Evolutionary conservation across 2,797 vertebrate species (phyloP).

Genomic region (Protosalanx chinensis): DNA sequence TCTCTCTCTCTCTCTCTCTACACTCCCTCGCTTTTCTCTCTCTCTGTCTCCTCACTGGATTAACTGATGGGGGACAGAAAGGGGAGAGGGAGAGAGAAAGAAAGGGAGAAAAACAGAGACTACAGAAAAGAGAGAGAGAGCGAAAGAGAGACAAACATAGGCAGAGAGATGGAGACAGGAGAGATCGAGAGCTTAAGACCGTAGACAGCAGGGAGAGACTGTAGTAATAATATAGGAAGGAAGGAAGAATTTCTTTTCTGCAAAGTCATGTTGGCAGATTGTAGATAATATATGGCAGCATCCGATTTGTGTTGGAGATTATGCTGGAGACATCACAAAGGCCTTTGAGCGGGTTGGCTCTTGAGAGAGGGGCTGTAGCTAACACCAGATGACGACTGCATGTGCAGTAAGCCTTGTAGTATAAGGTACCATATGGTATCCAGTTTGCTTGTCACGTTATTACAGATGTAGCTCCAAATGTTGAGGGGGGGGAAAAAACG

Average conservation of each 20-base stretch:
- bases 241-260: not conserved
- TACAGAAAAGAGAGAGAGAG: not conserved
- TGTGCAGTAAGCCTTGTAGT: no score
- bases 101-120: no score
- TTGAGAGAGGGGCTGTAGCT: not conserved
- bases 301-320: constrained; percentile 22
- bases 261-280: constrained; percentile 3
- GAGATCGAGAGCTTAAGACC: not conserved
- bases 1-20: not conserved
- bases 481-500: constrained; percentile 37
- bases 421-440: no score
- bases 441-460: constrained; percentile 11
- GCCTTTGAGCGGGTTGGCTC: not conserved
- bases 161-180: not conserved
- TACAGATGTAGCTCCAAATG: constrained; percentile 46
- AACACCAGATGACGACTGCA: no score
- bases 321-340: constrained; percentile 7
- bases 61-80: constrained; percentile 2
- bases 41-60: constrained; percentile 4
- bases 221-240: constrained; percentile 6
- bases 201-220: not conserved
- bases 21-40: not conserved
- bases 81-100: constrained; percentile 13
- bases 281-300: constrained; percentile 25
- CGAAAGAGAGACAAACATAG: not conserved